phyloP scores from a whole-genome alignment of 2,888 invertebrate genomes.

The Chalcis sispes region DNA sequence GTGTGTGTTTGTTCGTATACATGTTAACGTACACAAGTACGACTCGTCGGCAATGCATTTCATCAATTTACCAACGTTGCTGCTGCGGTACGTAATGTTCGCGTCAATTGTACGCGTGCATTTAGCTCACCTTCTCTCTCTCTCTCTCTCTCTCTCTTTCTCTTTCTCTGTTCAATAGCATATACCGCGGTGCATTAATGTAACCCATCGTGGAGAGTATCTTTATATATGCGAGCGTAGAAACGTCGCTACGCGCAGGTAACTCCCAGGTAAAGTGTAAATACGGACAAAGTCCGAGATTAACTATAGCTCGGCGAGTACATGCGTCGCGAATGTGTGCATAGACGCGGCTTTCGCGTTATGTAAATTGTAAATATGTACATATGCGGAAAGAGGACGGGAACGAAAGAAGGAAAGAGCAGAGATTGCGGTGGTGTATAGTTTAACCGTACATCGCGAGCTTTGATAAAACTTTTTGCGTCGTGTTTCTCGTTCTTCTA shows the following conservation, averaged over 20 bases:
- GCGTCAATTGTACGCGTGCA: neutral
- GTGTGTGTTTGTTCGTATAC: too few relatives aligned
- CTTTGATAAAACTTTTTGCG: too few relatives aligned
- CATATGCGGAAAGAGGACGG: neutral
- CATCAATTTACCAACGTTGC: too few relatives aligned
- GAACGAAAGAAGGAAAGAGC: neutral
- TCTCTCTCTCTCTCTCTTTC: neutral
- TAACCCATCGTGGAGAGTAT: neutral
- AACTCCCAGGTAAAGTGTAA: conserved; percentile 28
- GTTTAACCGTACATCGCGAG: too few relatives aligned
- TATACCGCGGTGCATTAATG: too few relatives aligned
- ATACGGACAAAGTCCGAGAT: conserved; percentile 34
- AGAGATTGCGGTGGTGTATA: neutral
- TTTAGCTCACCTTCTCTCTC: neutral
- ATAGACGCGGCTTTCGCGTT: conserved; percentile 15
- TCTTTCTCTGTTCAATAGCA: neutral
- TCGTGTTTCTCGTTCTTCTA: neutral
- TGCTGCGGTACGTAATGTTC: too few relatives aligned
- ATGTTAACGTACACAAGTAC: too few relatives aligned
- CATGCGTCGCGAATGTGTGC: conserved; percentile 1
- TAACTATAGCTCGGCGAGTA: too few relatives aligned
- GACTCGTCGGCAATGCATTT: too few relatives aligned
- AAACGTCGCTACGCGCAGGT: neutral
- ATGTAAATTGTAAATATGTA: conserved; percentile 49
- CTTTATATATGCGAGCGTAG: conserved; percentile 27